phyloP scores from a whole-genome alignment of 2,113 vertebrate species.

The Hemiprocne comata region DNA sequence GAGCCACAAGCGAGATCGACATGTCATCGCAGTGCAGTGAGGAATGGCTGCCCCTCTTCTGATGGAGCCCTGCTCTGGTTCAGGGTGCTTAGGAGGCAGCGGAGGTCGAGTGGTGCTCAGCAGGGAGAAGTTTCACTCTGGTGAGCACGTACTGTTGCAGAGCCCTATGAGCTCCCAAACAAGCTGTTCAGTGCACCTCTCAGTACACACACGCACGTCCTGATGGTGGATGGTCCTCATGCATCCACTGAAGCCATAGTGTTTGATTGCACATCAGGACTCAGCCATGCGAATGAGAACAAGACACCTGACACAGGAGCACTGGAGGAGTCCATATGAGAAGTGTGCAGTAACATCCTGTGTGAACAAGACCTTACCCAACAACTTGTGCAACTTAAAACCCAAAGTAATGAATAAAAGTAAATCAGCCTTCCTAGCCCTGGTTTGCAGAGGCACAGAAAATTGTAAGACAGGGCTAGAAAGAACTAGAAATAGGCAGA shows the following conservation, averaged over 20 bases:
- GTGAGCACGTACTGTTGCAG: accelerated
- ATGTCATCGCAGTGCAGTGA: accelerated
- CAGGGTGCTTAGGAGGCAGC: background rate
- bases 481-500: too few species aligned
- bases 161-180: background rate
- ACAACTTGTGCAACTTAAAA: background rate
- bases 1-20: background rate
- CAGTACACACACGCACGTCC: background rate
- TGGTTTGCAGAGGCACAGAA: background rate
- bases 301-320: background rate
- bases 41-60: background rate
- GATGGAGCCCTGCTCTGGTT: background rate
- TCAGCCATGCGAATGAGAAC: background rate
- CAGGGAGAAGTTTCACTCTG: background rate
- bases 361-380: background rate
- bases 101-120: background rate
- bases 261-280: background rate
- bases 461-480: background rate
- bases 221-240: background rate
- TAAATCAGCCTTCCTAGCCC: background rate
- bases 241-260: background rate
- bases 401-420: background rate
- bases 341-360: background rate
- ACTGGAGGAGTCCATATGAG: background rate
- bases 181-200: background rate